Evolutionary conservation across 1,140 invertebrate species (phyloP).

Genomic region (Drosophila rufa): DNA sequence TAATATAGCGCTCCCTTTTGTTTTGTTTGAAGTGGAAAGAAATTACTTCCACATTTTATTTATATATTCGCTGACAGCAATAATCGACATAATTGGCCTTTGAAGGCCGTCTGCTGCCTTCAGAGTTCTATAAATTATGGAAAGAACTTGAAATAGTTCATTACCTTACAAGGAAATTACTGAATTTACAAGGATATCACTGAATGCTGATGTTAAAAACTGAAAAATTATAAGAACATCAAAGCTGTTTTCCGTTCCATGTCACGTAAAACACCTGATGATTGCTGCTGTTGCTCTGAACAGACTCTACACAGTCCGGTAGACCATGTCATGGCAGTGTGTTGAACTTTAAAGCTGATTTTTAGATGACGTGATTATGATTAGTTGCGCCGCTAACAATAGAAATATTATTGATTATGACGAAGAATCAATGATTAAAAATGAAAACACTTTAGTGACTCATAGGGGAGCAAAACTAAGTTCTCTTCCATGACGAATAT

Average conservation of each 20-base stretch:
- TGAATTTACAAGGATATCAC: no score
- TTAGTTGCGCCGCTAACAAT: not conserved
- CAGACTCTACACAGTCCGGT: no score
- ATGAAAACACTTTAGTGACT: not conserved
- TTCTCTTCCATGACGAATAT: not conserved
- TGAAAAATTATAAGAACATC: no score
- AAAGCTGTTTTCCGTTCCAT: no score
- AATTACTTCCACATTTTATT: not conserved
- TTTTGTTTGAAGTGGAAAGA: not conserved
- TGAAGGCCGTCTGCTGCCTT: not conserved
- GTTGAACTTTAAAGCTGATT: not conserved
- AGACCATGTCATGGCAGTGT: not conserved
- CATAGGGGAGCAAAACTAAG: no score
- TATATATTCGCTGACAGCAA: not conserved
- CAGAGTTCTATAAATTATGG: not conserved
- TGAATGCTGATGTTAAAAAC: no score
- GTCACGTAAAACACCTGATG: not conserved
- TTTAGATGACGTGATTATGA: not conserved
- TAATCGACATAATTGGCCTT: not conserved
- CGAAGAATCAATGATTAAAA: not conserved
- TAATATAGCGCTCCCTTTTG: no score
- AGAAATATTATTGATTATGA: not conserved
- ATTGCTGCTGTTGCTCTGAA: not conserved
- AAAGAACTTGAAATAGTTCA: no score
- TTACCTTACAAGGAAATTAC: no score